Evolutionary conservation across 2,113 vertebrate genomes (phyloP).

Genomic region (Phrynosoma blainvillii): DNA sequence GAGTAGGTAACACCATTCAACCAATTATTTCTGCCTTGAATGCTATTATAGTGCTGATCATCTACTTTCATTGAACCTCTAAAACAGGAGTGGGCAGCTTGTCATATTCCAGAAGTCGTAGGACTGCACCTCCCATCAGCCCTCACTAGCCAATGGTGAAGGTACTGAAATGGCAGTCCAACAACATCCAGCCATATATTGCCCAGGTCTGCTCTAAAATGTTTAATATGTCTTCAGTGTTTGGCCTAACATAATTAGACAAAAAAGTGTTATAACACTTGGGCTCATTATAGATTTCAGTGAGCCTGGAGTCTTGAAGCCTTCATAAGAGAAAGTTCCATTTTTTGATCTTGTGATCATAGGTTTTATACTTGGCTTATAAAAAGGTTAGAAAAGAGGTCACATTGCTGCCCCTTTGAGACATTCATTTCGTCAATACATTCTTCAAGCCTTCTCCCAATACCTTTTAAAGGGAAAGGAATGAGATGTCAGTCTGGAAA

Average conservation of each 20-base stretch:
- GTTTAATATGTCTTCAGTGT: neutral
- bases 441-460: neutral
- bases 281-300: constrained; percentile 9
- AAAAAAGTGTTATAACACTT: neutral
- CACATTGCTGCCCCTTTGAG: constrained; percentile 19
- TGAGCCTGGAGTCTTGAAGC: neutral
- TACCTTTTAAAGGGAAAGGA: constrained; percentile 8
- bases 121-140: no score
- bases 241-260: neutral
- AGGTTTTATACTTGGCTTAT: constrained; percentile 4
- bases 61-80: neutral
- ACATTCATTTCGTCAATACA: constrained; percentile 1
- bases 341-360: neutral
- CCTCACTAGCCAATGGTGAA: no score
- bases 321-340: neutral
- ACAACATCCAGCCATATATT: neutral
- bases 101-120: no score
- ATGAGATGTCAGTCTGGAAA: neutral
- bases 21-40: neutral
- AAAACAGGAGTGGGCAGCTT: neutral
- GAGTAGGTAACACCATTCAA: neutral
- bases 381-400: constrained; percentile 26
- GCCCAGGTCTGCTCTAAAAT: no score
- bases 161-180: no score
- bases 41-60: neutral